A percentile compares a stretch with the other conserved stretches of the same genome.
These are phyloP conservation scores for Allacma fusca DNA, from an alignment of 2,888 invertebrate genomes.

Conservation along the genomic window DNA sequence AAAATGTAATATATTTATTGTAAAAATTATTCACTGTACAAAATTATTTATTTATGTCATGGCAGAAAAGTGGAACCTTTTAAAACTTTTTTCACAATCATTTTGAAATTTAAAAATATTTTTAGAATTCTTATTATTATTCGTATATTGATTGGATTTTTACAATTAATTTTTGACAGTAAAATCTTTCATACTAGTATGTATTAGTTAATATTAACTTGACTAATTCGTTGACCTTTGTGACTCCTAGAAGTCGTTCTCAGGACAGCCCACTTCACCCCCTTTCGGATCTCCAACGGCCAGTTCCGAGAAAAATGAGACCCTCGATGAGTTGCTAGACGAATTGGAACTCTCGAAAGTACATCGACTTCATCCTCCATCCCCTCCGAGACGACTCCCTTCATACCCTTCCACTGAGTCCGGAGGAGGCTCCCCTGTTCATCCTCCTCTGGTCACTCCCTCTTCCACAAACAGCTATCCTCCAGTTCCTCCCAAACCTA, in stretches of 20 bases:
- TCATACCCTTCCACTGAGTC: constrained; percentile 79
- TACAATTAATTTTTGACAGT: no score
- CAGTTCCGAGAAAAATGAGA: constrained; percentile 30
- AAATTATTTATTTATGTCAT: no score
- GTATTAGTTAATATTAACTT: no score
- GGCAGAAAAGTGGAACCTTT: no score
- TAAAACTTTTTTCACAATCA: no score
- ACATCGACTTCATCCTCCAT: constrained; percentile 54
- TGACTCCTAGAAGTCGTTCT: constrained; percentile 36
- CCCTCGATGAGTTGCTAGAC: constrained; percentile 42
- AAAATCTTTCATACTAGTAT: no score
- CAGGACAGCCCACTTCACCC: constrained; percentile 22
- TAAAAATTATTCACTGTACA: no score
- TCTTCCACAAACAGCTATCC: constrained; percentile 53
- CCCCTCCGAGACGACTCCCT: constrained; percentile 69
- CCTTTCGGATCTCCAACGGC: constrained; percentile 21
- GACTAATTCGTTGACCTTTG: no score
- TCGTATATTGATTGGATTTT: no score
- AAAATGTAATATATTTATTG: no score
- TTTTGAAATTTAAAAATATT: no score
- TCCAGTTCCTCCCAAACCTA: constrained; percentile 72
- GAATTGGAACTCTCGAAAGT: constrained; percentile 23
- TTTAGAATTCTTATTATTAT: no score
- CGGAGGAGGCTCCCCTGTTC: constrained; percentile 57
- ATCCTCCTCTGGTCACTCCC: constrained; percentile 61